phyloP scores from a whole-genome alignment of 2,797 vertebrate genomes.

The Cyprinella venusta region DNA sequence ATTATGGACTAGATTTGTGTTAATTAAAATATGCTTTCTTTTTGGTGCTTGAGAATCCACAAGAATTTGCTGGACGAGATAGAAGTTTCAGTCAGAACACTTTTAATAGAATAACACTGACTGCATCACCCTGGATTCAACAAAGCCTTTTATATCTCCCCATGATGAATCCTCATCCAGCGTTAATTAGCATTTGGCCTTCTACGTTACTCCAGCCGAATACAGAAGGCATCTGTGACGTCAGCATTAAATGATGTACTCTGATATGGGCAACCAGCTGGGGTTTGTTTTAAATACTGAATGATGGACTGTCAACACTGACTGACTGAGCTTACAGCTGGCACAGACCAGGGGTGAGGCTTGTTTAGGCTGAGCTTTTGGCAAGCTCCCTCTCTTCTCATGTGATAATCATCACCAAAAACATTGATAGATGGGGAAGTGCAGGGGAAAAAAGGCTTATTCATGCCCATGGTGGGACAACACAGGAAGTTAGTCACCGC shows the following conservation, averaged over 20 bases:
- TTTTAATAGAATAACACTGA: slow-evolving; percentile 20
- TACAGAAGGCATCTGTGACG: slow-evolving; percentile 41
- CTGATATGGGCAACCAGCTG: slow-evolving; percentile 22
- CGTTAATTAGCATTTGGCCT: slow-evolving; percentile 28
- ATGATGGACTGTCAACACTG: slow-evolving; percentile 37
- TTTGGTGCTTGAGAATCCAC: neutral
- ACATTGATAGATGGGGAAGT: slow-evolving; percentile 18
- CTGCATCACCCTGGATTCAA: neutral
- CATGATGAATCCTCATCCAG: neutral
- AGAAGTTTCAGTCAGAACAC: neutral
- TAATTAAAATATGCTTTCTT: neutral
- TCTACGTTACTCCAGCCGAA: slow-evolving; percentile 38
- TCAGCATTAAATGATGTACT: slow-evolving; percentile 32
- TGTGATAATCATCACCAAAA: slow-evolving; percentile 15
- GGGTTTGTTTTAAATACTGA: slow-evolving; percentile 28
- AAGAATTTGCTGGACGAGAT: neutral
- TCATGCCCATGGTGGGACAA: neutral
- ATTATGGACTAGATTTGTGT: neutral
- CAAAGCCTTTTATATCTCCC: slow-evolving; percentile 19
- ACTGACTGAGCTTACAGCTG: slow-evolving; percentile 37
- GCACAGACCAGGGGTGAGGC: neutral
- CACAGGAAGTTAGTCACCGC: slow-evolving; percentile 10
- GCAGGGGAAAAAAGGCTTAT: slow-evolving; percentile 3
- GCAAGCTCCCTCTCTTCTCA: neutral
- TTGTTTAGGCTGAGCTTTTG: neutral